Percentiles rank a stretch among this genome's conserved stretches.
These are phyloP conservation scores for Ecliptopera silaceata DNA, from an alignment of 2,888 invertebrate species.

Conservation along the genomic window DNA sequence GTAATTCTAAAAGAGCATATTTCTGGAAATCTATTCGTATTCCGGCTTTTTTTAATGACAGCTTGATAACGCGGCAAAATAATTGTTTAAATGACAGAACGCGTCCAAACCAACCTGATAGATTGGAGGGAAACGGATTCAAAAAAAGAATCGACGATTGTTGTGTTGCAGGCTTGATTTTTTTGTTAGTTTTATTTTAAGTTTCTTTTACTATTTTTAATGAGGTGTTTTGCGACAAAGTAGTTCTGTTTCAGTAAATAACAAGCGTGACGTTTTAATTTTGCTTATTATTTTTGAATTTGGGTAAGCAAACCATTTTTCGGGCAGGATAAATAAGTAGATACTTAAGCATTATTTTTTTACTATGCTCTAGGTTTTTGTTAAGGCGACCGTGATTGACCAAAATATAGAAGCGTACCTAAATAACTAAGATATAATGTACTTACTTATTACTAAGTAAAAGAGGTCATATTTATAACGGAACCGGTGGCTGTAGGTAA, in stretches of 20 bases:
- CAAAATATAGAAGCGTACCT: too few species aligned
- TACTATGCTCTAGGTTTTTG: too few species aligned
- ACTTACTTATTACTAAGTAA: too few species aligned
- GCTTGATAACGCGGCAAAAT: slow-evolving; percentile 66
- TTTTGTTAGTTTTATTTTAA: slow-evolving; percentile 52
- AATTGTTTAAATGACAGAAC: slow-evolving; percentile 78
- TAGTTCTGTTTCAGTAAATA: slow-evolving; percentile 1
- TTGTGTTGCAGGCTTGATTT: slow-evolving; percentile 50
- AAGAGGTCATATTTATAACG: too few species aligned
- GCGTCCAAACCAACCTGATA: slow-evolving; percentile 60
- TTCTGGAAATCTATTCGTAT: slow-evolving; percentile 32
- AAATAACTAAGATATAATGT: too few species aligned
- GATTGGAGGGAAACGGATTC: slow-evolving; percentile 58
- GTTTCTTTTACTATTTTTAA: slow-evolving; percentile 29
- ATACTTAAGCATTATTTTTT: too few species aligned
- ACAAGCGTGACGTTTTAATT: not conserved
- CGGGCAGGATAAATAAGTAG: too few species aligned
- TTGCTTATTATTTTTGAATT: not conserved
- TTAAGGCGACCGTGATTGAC: too few species aligned
- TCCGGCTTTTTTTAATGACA: slow-evolving; percentile 53
- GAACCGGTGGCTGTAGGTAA: too few species aligned
- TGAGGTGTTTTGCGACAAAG: not conserved
- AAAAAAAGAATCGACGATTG: slow-evolving; percentile 66
- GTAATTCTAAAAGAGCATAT: slow-evolving; percentile 39
- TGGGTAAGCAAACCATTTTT: too few species aligned